phyloP scores from a whole-genome alignment of 2,797 vertebrate species.

The Labeo calbasu region DNA sequence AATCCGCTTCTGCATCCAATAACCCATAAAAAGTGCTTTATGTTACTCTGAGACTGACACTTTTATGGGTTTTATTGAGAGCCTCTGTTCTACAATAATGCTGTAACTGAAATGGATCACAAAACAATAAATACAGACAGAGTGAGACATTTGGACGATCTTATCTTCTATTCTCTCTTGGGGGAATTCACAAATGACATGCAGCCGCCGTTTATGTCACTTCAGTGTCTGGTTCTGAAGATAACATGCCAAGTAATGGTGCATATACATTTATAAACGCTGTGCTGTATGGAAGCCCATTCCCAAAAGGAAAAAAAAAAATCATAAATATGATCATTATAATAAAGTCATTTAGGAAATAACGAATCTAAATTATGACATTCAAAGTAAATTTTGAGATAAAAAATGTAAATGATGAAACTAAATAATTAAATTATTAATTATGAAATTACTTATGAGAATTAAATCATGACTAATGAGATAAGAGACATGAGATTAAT shows the following conservation, averaged over 20 bases:
- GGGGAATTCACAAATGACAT: not conserved
- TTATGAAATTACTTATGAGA: not conserved
- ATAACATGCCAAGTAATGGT: not conserved
- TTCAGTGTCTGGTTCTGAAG: not conserved
- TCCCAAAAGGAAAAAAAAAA: not conserved
- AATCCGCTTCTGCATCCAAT: constrained; percentile 40
- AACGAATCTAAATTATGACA: not conserved
- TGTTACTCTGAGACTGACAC: constrained; percentile 26
- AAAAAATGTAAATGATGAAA: not conserved
- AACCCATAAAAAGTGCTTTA: not conserved
- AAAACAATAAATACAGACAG: constrained; percentile 7
- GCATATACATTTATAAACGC: too few species aligned
- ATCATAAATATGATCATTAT: not conserved
- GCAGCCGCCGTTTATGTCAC: not conserved
- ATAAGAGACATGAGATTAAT: not conserved
- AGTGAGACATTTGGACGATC: not conserved
- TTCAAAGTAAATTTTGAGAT: not conserved
- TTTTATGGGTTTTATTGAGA: constrained; percentile 9
- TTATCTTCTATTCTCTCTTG: not conserved
- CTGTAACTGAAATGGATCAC: constrained; percentile 9
- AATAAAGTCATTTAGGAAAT: not conserved
- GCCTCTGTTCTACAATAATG: constrained; percentile 10
- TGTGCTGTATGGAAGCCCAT: not conserved
- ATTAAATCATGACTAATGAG: not conserved
- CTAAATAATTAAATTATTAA: too few species aligned